phyloP scores from a whole-genome alignment of 2,888 invertebrate genomes.

The Limnephilus rhombicus region DNA sequence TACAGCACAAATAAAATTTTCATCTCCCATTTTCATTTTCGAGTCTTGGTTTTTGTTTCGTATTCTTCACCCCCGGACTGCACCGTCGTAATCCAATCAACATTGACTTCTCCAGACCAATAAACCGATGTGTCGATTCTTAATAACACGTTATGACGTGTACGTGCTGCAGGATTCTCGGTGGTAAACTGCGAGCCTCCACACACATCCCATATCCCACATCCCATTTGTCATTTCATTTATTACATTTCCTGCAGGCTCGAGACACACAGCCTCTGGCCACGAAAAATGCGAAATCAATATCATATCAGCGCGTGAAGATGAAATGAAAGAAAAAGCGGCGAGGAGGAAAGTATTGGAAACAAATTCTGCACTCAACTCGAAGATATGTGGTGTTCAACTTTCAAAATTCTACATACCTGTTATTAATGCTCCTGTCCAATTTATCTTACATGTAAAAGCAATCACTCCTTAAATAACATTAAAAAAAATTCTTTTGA shows the following conservation, averaged over 20 bases:
- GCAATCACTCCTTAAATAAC: too few species aligned
- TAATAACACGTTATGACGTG: conserved; percentile 39
- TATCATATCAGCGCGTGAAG: conserved; percentile 47
- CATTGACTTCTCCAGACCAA: conserved; percentile 23
- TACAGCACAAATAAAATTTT: too few species aligned
- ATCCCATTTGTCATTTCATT: conserved; percentile 65
- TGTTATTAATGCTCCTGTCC: too few species aligned
- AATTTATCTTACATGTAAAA: too few species aligned
- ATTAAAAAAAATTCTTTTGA: too few species aligned
- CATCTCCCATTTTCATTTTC: neutral
- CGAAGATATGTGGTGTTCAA: neutral
- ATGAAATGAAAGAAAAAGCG: conserved; percentile 50
- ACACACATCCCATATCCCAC: neutral
- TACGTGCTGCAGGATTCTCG: conserved; percentile 35
- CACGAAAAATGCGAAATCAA: conserved; percentile 63
- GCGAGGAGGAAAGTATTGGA: neutral
- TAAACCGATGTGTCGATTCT: conserved; percentile 43
- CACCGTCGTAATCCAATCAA: neutral
- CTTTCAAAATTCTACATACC: neutral
- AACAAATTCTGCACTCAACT: conserved; percentile 52
- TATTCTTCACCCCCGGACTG: neutral
- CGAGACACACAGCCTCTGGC: conserved; percentile 62
- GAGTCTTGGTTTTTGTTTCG: neutral
- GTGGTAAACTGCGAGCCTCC: conserved; percentile 31
- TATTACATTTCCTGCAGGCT: conserved; percentile 63